Evolutionary conservation across 1,140 invertebrate genomes (phyloP).

Genomic region (Drosophila kepulauana): DNA sequence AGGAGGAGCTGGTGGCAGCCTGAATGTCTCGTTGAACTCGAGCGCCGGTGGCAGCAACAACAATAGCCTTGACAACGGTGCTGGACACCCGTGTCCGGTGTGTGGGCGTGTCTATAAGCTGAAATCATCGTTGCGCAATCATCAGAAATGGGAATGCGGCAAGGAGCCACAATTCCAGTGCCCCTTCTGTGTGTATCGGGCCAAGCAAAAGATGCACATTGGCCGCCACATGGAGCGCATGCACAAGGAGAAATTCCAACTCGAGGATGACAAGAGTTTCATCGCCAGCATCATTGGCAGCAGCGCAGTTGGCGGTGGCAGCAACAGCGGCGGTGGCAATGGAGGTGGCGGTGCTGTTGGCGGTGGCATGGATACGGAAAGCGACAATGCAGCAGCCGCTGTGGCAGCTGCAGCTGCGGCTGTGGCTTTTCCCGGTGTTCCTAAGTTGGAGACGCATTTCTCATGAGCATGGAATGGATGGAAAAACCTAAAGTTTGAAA

Average conservation of each 20-base stretch:
- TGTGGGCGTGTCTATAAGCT: constrained; percentile 93
- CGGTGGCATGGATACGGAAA: constrained; percentile 27
- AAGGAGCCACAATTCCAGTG: constrained; percentile 94
- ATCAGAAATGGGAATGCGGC: constrained; percentile 95
- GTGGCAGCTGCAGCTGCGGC: constrained; percentile 61
- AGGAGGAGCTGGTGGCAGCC: constrained; percentile 29
- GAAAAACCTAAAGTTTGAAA: constrained; percentile 51
- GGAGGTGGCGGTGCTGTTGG: constrained; percentile 13
- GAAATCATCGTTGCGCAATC: constrained; percentile 93
- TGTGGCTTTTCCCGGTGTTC: constrained; percentile 55
- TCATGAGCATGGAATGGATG: constrained; percentile 45
- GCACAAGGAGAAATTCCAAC: constrained; percentile 90
- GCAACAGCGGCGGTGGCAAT: constrained; percentile 19
- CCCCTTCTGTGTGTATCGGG: constrained; percentile 92
- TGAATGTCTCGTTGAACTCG: constrained; percentile 44
- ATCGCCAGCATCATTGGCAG: constrained; percentile 49
- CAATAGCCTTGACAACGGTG: constrained; percentile 73
- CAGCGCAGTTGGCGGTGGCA: constrained; percentile 37
- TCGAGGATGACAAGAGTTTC: constrained; percentile 77
- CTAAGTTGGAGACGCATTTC: constrained; percentile 78
- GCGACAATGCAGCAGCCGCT: constrained; percentile 17
- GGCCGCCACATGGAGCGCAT: constrained; percentile 94
- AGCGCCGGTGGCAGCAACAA: constrained; percentile 36
- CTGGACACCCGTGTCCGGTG: constrained; percentile 90
- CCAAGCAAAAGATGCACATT: constrained; percentile 94